Percentiles rank a stretch among this genome's conserved stretches.
These are phyloP conservation scores for Dascyllus trimaculatus DNA, from an alignment of 2,113 vertebrate genomes.

Conservation along the genomic window DNA sequence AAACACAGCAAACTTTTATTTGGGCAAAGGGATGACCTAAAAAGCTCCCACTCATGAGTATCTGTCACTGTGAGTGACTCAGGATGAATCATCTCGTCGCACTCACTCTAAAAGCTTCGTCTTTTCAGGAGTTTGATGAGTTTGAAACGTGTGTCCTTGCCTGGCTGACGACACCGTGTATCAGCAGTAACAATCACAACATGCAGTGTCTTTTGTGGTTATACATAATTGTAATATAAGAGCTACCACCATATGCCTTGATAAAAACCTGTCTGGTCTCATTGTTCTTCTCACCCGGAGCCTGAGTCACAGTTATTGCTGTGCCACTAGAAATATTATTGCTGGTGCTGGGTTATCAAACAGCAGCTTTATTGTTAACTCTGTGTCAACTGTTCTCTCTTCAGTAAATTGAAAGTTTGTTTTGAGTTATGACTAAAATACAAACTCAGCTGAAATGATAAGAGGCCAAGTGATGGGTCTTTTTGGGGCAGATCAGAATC, in stretches of 20 bases:
- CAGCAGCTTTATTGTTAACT: too few species aligned
- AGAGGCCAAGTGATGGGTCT: neutral
- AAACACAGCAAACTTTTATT: constrained; percentile 16
- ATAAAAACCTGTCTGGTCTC: neutral
- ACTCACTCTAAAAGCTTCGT: constrained; percentile 13
- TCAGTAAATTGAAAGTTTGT: neutral
- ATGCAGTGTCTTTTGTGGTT: neutral
- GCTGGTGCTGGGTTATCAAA: too few species aligned
- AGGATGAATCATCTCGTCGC: constrained; percentile 40
- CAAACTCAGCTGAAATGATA: neutral
- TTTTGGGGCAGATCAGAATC: neutral
- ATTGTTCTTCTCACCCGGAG: neutral
- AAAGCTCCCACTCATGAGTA: constrained; percentile 45
- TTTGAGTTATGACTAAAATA: neutral
- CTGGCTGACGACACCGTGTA: neutral
- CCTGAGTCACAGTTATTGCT: too few species aligned
- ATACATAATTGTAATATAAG: neutral
- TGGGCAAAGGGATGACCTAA: constrained; percentile 15
- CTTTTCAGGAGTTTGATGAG: constrained; percentile 5
- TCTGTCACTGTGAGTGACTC: constrained; percentile 44
- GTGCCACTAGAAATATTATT: too few species aligned
- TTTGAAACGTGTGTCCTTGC: constrained; percentile 7
- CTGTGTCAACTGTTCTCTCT: too few species aligned
- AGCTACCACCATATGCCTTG: neutral
- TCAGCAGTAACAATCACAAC: neutral